Percentiles rank a stretch among this genome's conserved stretches.
phyloP scores from a whole-genome alignment of 2,797 vertebrate genomes.

The Eurystomus glaucurus region DNA sequence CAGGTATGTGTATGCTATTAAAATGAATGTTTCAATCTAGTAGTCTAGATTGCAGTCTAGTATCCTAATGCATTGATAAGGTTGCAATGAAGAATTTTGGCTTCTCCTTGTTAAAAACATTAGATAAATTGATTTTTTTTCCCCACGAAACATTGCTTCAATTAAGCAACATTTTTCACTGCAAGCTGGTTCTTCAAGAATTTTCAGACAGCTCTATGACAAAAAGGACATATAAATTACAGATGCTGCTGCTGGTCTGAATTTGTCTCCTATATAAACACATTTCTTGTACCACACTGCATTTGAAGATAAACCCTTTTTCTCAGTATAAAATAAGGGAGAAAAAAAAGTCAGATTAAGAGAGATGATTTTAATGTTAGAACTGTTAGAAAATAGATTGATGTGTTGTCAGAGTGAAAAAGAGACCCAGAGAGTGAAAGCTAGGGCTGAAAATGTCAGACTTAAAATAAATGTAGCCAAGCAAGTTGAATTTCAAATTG shows the following conservation, averaged over 20 bases:
- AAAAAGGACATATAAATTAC: background rate
- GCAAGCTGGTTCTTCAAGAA: background rate
- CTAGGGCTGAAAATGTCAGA: constrained; percentile 69
- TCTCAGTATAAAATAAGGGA: background rate
- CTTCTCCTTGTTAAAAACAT: background rate
- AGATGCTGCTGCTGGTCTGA: background rate
- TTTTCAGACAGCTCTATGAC: background rate
- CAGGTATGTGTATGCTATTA: background rate
- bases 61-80: background rate
- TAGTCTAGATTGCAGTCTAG: background rate
- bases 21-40: background rate
- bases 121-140: background rate
- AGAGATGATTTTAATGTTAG: constrained; percentile 44
- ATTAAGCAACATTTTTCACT: constrained; percentile 7
- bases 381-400: constrained; percentile 66
- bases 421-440: constrained; percentile 48
- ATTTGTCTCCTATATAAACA: background rate
- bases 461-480: constrained; percentile 73
- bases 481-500: constrained; percentile 65
- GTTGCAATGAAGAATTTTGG: background rate
- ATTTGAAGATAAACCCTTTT: constrained; percentile 10
- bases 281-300: background rate
- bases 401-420: constrained; percentile 70
- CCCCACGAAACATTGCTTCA: background rate
- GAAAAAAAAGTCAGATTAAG: constrained; percentile 27